A percentile compares a stretch with the other conserved stretches of the same genome.
Conservation (phyloP, 2,113 vertebrate species). For the Sus scrofa region DNA sequence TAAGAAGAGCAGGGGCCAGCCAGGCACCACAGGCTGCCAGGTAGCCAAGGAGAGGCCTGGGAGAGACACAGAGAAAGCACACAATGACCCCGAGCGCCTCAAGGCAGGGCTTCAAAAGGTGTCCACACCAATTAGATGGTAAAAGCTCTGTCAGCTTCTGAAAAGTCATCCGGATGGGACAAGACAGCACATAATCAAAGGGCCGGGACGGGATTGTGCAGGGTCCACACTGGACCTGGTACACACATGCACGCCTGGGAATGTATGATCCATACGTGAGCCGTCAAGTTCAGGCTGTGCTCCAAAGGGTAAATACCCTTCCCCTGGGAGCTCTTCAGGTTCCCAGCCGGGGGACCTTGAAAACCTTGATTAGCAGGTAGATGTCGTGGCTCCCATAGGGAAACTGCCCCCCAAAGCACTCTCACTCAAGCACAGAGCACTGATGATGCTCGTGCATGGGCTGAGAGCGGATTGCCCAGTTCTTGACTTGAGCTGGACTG, state of each 20-base stretch:
- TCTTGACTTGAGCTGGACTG: not conserved
- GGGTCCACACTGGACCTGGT: conserved; percentile 71
- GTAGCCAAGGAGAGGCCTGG: conserved; percentile 85
- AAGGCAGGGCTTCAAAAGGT: conserved; percentile 90
- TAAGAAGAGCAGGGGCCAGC: conserved; percentile 88
- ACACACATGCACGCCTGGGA: conserved; percentile 65
- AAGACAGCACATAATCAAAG: conserved; percentile 88
- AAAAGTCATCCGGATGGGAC: conserved; percentile 88
- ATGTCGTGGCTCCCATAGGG: not conserved
- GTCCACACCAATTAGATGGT: conserved; percentile 92
- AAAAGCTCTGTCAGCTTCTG: conserved; percentile 89
- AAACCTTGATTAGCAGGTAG: conserved; percentile 4
- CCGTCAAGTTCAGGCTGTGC: conserved; percentile 69
- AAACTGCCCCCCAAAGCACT: not conserved
- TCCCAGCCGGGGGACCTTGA: not conserved
- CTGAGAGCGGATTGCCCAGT: not conserved
- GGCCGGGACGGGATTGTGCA: conserved; percentile 74
- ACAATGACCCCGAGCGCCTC: conserved; percentile 88
- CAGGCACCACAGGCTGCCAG: conserved; percentile 87
- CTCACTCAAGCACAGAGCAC: not conserved
- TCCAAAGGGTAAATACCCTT: conserved; percentile 52
- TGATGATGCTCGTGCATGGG: not conserved
- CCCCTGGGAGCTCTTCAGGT: not conserved
- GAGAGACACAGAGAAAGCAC: conserved; percentile 87
- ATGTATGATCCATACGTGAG: conserved; percentile 80